Percentiles rank a stretch among this genome's conserved stretches.
phyloP scores from a whole-genome alignment of 2,888 invertebrate species.

The Emesis furor region DNA sequence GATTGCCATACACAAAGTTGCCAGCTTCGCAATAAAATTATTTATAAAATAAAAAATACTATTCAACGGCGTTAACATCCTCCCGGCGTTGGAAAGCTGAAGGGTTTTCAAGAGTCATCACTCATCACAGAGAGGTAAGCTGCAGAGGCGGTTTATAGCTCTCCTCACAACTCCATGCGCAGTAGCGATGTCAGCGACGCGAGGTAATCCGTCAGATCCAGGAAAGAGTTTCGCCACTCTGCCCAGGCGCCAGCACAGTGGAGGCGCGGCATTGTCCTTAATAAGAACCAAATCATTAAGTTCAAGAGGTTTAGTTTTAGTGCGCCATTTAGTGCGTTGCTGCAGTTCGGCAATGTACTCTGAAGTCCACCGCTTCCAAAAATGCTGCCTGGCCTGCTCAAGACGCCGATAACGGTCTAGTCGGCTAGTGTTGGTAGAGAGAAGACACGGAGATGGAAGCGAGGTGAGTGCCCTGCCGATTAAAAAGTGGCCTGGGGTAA shows the following conservation, averaged over 20 bases:
- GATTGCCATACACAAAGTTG: too few relatives aligned
- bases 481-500: slow-evolving; percentile 32
- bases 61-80: not conserved
- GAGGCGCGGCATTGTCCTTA: not conserved
- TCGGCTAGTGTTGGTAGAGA: not conserved
- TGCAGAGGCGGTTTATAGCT: not conserved
- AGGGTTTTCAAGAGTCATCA: not conserved
- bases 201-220: not conserved
- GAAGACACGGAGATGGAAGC: slow-evolving; percentile 33
- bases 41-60: too few relatives aligned
- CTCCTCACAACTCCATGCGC: not conserved
- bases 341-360: slow-evolving; percentile 40
- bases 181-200: not conserved
- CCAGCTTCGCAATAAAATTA: too few relatives aligned
- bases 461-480: slow-evolving; percentile 40
- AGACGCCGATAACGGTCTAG: not conserved
- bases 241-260: not conserved
- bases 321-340: not conserved
- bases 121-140: not conserved
- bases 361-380: slow-evolving; percentile 50
- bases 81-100: slow-evolving; percentile 8
- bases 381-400: slow-evolving; percentile 44
- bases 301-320: not conserved
- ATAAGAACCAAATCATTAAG: not conserved
- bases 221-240: not conserved